Base-by-base conservation (phyloP, 2,888 invertebrate species). In the Plebejus anna region DNA sequence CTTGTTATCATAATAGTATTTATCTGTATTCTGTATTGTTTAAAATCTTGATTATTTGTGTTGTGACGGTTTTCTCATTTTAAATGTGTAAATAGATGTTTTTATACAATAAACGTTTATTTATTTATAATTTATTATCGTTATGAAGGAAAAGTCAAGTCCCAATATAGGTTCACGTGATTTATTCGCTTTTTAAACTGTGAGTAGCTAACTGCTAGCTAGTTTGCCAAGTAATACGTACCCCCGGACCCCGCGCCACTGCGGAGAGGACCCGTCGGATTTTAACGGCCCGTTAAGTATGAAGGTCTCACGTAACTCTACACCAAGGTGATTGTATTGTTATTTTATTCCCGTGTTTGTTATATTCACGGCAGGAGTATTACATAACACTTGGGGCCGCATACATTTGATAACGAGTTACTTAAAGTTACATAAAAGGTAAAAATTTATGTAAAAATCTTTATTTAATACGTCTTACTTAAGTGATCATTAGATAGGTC, bases 241-340 rank as follows among this genome's bases (percentile, higher is more conserved):
- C 22, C 22, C 16, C 22, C 47, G 9, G 32, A 4, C 66, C 32
- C 22, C 47, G 22, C 32, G 66, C 66, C 32, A 36, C 32, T 66
- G 66, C 72, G 11, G 47, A 28, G 71, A 42, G 72, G 72, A 47
- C 72, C 42, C 38, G 42, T 42, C 28, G 47, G 47, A 22, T 72
- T 36, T 72, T 47, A 72, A 72, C 72, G 72, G 47, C 47, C 72
- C 72, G 72, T 72, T 72, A 47, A 47, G 47, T 72, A 72, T 47
- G 72, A 42, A 72, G 47, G 72, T 72, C 61, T 61, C 61, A 28
- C 61, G 61, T 61, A 61, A 61, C 61, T 61, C 61, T 28, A 61
- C 9, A 28, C 61, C 61, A 61, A 61, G 61, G 61, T 61, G 61
- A 61, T 61, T 61, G 61, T 28, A 61, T 61, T 61, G 61, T 61